Conservation (phyloP, 2,113 vertebrate species). For the human (Homo sapiens) region GRCh38 chr6:78662001-78662500, state of each 20-base stretch:
- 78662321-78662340: not conserved
- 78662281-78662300: not conserved
- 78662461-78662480: not conserved
- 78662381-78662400: conserved; percentile 22
- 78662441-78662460: not conserved
- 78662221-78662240: not conserved
- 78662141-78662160: not conserved
- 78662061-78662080: not conserved
- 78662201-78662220: not conserved
- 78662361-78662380: not conserved
- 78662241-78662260: not conserved
- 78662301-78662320: conserved; percentile 9
- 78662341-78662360: not conserved
- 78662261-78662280: not conserved
- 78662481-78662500: not conserved
- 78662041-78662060: not conserved
- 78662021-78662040: not conserved
- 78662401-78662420: not conserved
- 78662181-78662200: not conserved
- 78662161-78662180: not conserved
- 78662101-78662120: not conserved
- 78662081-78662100: not conserved
- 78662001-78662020: not conserved
- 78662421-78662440: not conserved
- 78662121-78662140: not conserved